Evolutionary conservation across 2,113 vertebrate species (phyloP).

Genomic region (Pogona vitticeps): DNA sequence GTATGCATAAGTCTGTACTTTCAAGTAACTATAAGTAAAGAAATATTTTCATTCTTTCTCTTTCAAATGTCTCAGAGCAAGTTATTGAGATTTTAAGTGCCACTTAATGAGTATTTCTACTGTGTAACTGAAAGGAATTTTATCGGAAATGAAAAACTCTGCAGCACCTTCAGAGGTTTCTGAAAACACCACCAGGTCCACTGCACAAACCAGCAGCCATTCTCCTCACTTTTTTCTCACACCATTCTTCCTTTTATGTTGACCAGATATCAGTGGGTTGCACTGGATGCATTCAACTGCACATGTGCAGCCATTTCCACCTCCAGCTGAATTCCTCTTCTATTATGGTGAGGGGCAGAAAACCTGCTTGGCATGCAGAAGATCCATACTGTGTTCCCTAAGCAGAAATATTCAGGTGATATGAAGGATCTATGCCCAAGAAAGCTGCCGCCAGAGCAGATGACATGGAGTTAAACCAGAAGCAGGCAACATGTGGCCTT

Average conservation of each 20-base stretch:
- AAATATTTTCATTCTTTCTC: too few species aligned
- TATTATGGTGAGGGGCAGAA: not conserved
- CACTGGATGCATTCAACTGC: not conserved
- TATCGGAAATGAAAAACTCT: too few species aligned
- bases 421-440: not conserved
- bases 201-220: fast-evolving
- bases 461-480: not conserved
- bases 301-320: not conserved
- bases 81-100: too few species aligned
- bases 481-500: not conserved
- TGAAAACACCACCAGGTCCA: fast-evolving
- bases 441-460: too few species aligned
- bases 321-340: not conserved
- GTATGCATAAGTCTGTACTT: too few species aligned
- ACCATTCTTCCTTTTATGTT: not conserved
- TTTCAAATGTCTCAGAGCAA: too few species aligned
- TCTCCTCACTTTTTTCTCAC: too few species aligned
- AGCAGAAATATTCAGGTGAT: not conserved
- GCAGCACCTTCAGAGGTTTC: not conserved
- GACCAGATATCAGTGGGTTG: not conserved
- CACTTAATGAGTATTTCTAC: too few species aligned
- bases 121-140: too few species aligned
- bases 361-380: not conserved
- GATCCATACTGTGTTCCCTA: not conserved
- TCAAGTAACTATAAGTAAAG: too few species aligned